These are phyloP conservation scores for Pseudochirops corinnae DNA, from an alignment of 2,797 vertebrate genomes.

Conservation along the genomic window DNA sequence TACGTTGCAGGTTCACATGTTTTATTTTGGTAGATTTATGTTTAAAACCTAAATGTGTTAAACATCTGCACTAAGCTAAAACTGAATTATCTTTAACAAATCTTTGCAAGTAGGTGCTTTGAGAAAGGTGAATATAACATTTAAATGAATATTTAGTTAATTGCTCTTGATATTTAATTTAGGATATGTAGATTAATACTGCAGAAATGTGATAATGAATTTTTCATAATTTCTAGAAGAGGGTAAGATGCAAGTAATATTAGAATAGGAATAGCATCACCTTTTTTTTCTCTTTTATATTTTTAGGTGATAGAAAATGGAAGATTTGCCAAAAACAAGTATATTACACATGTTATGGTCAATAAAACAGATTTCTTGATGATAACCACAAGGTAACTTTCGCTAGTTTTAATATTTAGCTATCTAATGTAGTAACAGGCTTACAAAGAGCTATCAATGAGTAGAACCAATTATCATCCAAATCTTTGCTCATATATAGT, in stretches of 20 bases:
- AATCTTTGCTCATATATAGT: neutral
- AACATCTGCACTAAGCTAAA: constrained; percentile 2
- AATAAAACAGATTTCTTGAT: constrained; percentile 97
- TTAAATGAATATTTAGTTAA: constrained; percentile 53
- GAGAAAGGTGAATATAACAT: constrained; percentile 33
- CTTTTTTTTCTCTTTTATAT: constrained; percentile 72
- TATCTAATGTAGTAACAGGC: constrained; percentile 21
- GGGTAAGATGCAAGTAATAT: constrained; percentile 32
- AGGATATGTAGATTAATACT: constrained; percentile 19
- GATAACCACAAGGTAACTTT: constrained; percentile 96
- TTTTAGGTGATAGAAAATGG: constrained; percentile 98
- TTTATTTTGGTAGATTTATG: neutral
- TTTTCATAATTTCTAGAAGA: constrained; percentile 53
- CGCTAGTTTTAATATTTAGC: constrained; percentile 54
- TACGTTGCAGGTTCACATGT: constrained; percentile 10
- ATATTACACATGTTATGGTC: constrained; percentile 97
- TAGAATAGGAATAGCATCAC: constrained; percentile 62
- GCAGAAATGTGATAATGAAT: constrained; percentile 32
- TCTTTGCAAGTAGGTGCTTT: constrained; percentile 25
- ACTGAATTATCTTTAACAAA: neutral
- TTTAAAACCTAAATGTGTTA: constrained; percentile 54
- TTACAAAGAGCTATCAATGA: constrained; percentile 13
- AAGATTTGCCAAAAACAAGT: constrained; percentile 96
- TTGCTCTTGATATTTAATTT: neutral
- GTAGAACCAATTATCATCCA: neutral